These are phyloP conservation scores for Calosoma granatense DNA, from an alignment of 1,140 invertebrate genomes.

Conservation along the genomic window DNA sequence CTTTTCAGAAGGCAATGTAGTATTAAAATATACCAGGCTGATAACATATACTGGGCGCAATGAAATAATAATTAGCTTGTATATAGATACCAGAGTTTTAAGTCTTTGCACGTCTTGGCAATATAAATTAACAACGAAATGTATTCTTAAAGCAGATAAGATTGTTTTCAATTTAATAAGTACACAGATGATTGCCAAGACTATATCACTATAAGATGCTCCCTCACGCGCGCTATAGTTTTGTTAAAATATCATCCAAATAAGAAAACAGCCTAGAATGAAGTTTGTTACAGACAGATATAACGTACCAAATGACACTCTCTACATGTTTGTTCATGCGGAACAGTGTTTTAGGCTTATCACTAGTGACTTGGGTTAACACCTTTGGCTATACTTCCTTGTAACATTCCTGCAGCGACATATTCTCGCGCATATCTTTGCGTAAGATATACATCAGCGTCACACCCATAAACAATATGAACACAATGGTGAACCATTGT, in stretches of 20 bases:
- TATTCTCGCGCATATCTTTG: background rate
- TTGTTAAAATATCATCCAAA: background rate
- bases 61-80: too few relatives aligned
- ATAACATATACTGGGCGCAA: background rate
- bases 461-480: conserved; percentile 20
- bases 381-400: background rate
- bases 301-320: background rate
- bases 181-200: too few relatives aligned
- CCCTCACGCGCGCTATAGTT: too few relatives aligned
- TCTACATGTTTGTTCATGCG: background rate
- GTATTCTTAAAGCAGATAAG: too few relatives aligned
- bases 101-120: too few relatives aligned
- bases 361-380: background rate
- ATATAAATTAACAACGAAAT: too few relatives aligned
- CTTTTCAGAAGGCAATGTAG: conserved; percentile 1
- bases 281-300: background rate
- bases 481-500: conserved; percentile 20
- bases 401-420: background rate
- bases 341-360: background rate
- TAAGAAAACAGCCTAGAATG: background rate
- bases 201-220: too few relatives aligned
- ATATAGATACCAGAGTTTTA: too few relatives aligned
- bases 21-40: background rate
- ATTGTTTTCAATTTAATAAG: too few relatives aligned
- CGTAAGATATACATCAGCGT: conserved; percentile 16